Conservation (phyloP, 64 coral and sea anemone genomes). For the Stylophora pistillata region DNA sequence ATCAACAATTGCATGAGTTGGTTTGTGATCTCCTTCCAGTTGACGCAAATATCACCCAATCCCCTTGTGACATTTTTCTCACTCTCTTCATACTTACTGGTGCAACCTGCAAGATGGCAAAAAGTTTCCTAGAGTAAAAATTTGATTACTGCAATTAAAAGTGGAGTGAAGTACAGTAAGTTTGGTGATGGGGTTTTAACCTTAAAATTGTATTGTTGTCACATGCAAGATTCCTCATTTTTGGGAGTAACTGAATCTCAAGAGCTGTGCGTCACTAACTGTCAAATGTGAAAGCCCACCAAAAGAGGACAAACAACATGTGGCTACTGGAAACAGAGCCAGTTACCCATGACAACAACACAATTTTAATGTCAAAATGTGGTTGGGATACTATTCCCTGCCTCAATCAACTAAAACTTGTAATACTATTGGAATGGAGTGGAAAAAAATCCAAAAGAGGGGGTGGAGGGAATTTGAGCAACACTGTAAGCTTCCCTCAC, state of each 20-base stretch:
- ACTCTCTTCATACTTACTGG: neutral
- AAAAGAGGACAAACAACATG: constrained; percentile 1
- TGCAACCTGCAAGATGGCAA: constrained; percentile 12
- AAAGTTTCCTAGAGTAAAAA: neutral
- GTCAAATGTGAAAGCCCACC: too few relatives aligned
- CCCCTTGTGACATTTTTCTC: neutral
- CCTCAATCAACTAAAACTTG: constrained; percentile 2
- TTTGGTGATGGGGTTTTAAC: too few relatives aligned
- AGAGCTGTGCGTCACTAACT: too few relatives aligned
- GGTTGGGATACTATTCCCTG: neutral
- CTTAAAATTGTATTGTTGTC: too few relatives aligned
- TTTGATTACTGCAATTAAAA: too few relatives aligned
- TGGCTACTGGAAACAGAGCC: constrained; percentile 2
- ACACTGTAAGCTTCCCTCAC: too few relatives aligned
- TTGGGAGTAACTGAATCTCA: too few relatives aligned
- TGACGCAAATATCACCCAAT: too few relatives aligned
- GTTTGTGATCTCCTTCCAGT: neutral
- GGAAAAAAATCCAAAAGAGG: too few relatives aligned
- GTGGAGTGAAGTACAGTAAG: too few relatives aligned
- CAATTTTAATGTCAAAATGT: neutral
- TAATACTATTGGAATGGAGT: neutral
- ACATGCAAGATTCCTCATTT: too few relatives aligned
- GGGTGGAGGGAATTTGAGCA: too few relatives aligned
- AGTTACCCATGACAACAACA: neutral
- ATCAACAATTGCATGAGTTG: neutral